Evolutionary conservation across 30 jellyfish, hydroid and myxozoan species (phyloP).

Genomic region (Aurelia aurita complex sp. Pacific): DNA sequence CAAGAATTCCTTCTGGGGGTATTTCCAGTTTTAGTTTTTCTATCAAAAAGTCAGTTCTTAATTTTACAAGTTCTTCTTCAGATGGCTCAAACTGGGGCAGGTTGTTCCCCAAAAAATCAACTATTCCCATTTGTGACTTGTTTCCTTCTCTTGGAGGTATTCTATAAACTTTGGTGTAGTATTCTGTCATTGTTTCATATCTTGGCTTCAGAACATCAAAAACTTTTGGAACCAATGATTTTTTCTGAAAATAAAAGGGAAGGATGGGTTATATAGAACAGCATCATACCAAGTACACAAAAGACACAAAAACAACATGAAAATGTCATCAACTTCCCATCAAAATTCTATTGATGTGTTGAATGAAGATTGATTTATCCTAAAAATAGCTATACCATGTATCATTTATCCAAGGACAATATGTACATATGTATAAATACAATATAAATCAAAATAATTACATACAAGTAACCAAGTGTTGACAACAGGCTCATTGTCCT

Average conservation of each 20-base stretch:
- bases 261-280: no score
- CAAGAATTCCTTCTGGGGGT: slow-evolving; percentile 50
- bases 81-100: slow-evolving; percentile 72
- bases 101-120: slow-evolving; percentile 77
- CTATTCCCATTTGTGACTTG: slow-evolving; percentile 74
- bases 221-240: slow-evolving; percentile 86
- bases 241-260: slow-evolving; percentile 49
- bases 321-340: no score
- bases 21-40: slow-evolving; percentile 14
- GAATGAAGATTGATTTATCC: background rate
- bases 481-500: slow-evolving; percentile 70
- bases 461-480: slow-evolving; percentile 75
- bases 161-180: slow-evolving; percentile 78
- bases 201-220: slow-evolving; percentile 84
- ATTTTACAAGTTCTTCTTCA: slow-evolving; percentile 69
- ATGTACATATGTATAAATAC: no score
- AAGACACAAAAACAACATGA: no score
- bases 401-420: no score
- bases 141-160: slow-evolving; percentile 67
- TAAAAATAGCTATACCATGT: background rate
- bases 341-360: background rate
- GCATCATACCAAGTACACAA: no score
- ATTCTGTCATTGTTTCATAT: slow-evolving; percentile 34
- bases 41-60: slow-evolving; percentile 45
- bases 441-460: background rate